Base-by-base conservation (phyloP, 2,113 vertebrate genomes). In the Coptodon rendalli region DNA sequence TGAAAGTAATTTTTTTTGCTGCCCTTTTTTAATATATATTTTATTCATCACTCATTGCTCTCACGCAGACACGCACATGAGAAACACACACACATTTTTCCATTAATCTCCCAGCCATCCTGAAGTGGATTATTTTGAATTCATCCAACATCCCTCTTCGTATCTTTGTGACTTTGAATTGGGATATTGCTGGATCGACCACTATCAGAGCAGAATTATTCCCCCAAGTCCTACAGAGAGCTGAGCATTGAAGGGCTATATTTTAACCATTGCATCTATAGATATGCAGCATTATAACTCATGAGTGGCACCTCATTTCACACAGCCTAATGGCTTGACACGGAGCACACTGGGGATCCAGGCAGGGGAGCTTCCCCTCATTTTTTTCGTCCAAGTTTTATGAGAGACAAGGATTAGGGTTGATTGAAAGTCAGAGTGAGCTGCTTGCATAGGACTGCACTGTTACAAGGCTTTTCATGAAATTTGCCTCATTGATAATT, bases 261-360 rank as follows among this genome's bases (percentile, higher is more conserved):
- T 95, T 95, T 95, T 93, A 78, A 91, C 91, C 92, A 90, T 85
- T 90, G 93, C 90, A 94, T 96, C 91, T 91, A 94, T 92, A 95
- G 95, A 93, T 91, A 92, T 93, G 91, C 94, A 91, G 96, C 93
- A 94, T 96, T 96, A 96, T 96, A 95, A 96, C 93, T 96, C 94
- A 95, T 96, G 96, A 97, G 96, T 96, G 97, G 96, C 96, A 96
- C 95, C 96, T 97, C 96, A 97, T 97, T 96, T 96, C 95, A 96
- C 96, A 96, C 95, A 95, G 95, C 95, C 96, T 97, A 96, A 97
- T 97, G 96, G 96, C 94, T 96, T 97, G 96, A 97, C 96, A 97
- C 95, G 89, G 95, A 95, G 93, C 96, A 96, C 94, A 87, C 94
- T 76, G 85, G 96, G 95, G 93, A 95, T 94, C 94, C 90, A 89